Evolutionary conservation across 2,113 vertebrate species (phyloP).

Genomic region (Scatophagus argus): DNA sequence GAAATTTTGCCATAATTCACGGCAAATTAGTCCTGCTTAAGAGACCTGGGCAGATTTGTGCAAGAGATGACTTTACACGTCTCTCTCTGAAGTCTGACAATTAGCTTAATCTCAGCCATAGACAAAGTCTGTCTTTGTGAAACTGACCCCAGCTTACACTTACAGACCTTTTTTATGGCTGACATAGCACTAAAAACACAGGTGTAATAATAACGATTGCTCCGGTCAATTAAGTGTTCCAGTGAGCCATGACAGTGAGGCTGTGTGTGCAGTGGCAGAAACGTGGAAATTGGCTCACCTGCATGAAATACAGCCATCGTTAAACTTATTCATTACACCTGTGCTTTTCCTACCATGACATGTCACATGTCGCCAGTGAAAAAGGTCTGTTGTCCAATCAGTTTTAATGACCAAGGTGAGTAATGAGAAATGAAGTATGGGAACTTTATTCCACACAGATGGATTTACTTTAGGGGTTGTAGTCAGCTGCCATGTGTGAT

Average conservation of each 20-base stretch:
- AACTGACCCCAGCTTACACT: not conserved
- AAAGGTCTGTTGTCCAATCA: not conserved
- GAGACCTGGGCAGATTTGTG: not conserved
- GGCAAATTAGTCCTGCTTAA: not conserved
- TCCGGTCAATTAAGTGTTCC: conserved; percentile 1
- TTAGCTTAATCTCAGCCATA: not conserved
- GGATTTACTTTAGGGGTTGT: not conserved
- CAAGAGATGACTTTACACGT: not conserved
- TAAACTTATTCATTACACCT: conserved; percentile 17
- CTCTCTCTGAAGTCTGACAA: not conserved
- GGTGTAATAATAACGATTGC: conserved; percentile 12
- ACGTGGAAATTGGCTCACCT: not conserved
- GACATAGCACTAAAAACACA: conserved; percentile 15
- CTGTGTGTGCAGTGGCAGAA: not conserved
- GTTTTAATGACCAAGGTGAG: not conserved
- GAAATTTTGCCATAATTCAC: not conserved
- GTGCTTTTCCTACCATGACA: not conserved
- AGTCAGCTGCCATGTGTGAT: not conserved
- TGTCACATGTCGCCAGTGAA: not conserved
- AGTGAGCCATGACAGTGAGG: not conserved
- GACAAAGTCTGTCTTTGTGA: not conserved
- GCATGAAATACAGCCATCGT: conserved; percentile 12
- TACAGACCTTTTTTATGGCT: not conserved
- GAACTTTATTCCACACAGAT: not conserved
- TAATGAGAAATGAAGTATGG: not conserved